Conservation (phyloP, 2,113 vertebrate genomes). For the Ptyas mucosa region DNA sequence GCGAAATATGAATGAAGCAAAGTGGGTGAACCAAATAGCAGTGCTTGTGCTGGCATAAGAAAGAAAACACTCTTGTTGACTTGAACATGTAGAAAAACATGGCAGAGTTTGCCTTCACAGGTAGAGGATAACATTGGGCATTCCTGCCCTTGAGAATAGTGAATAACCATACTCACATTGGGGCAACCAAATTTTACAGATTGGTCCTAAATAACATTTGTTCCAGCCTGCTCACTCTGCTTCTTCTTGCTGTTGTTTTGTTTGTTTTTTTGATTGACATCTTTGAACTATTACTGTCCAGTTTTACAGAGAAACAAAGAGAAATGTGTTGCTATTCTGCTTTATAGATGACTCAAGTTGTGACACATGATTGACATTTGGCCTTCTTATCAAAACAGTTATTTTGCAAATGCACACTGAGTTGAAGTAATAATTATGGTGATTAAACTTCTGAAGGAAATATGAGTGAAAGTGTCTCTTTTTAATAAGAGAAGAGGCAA, state of each 20-base stretch:
- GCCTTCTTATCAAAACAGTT: background rate
- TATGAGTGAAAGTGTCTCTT: background rate
- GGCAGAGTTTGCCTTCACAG: background rate
- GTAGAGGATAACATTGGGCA: background rate
- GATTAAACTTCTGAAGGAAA: slow-evolving; percentile 29
- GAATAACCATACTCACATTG: background rate
- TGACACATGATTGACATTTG: background rate
- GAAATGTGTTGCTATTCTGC: background rate
- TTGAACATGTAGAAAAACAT: background rate
- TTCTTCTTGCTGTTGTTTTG: background rate
- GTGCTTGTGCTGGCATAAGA: background rate
- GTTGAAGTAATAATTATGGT: slow-evolving; percentile 6
- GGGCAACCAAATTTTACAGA: background rate
- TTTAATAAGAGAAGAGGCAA: background rate
- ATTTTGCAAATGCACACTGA: background rate
- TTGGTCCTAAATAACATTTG: background rate
- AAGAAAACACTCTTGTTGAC: background rate
- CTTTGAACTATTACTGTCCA: background rate
- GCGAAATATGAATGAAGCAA: background rate
- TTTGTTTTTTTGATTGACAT: background rate
- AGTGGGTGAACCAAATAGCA: background rate
- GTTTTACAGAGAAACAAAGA: background rate
- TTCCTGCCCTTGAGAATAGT: background rate
- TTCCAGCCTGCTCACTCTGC: background rate
- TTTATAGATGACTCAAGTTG: background rate